A percentile compares a stretch with the other conserved stretches of the same genome.
Evolutionary conservation across 2,888 invertebrate genomes (phyloP).

Genomic region (Microctonus brassicae): DNA sequence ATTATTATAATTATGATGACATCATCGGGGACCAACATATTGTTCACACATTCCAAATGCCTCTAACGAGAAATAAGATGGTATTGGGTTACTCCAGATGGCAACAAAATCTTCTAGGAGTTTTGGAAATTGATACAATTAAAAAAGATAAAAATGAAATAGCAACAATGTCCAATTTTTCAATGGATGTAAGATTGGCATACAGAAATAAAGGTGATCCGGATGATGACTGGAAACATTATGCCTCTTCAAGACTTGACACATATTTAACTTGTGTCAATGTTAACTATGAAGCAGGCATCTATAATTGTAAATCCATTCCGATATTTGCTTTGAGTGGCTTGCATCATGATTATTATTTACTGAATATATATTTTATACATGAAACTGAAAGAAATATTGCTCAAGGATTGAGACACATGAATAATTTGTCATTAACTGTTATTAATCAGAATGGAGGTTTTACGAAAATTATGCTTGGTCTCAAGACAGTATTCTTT

Average conservation of each 20-base stretch:
- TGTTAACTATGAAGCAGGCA: too few relatives aligned
- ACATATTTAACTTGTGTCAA: slow-evolving; percentile 86
- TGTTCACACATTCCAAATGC: slow-evolving; percentile 89
- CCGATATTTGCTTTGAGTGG: slow-evolving; percentile 98
- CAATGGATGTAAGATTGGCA: slow-evolving; percentile 86
- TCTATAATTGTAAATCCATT: slow-evolving; percentile 90
- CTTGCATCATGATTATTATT: slow-evolving; percentile 93
- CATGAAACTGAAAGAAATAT: slow-evolving; percentile 79
- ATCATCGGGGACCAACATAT: slow-evolving; percentile 80
- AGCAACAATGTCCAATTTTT: slow-evolving; percentile 78
- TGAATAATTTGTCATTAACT: slow-evolving; percentile 85
- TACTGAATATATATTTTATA: slow-evolving; percentile 87
- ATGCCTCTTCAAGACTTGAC: slow-evolving; percentile 86
- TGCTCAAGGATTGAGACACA: slow-evolving; percentile 84
- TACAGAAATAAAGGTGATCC: slow-evolving; percentile 87
- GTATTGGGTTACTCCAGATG: slow-evolving; percentile 92
- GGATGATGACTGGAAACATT: slow-evolving; percentile 85
- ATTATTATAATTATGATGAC: slow-evolving; percentile 69
- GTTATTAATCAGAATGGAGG: slow-evolving; percentile 98
- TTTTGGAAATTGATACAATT: slow-evolving; percentile 87
- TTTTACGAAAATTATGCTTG: slow-evolving; percentile 97
- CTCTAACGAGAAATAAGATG: slow-evolving; percentile 81
- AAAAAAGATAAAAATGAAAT: slow-evolving; percentile 78
- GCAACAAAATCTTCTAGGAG: slow-evolving; percentile 97
- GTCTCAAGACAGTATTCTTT: slow-evolving; percentile 91